Base-by-base conservation (phyloP, 92 coral and sea anemone species). In the Scolanthus callimorphus region DNA sequence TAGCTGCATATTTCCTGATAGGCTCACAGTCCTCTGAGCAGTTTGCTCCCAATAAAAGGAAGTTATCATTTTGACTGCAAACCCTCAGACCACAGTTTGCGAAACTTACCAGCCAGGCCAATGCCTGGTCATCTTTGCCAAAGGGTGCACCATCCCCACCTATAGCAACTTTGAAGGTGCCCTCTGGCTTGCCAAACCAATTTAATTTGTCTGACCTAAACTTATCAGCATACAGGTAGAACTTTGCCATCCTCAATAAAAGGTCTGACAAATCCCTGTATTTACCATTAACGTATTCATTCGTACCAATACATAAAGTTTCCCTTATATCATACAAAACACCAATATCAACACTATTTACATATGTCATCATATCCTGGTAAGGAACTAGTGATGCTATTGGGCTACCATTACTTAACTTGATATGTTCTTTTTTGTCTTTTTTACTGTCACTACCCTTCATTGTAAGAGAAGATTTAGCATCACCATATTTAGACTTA, bases 21-120 rank as follows among this genome's bases (percentile, higher is more conserved):
- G 87, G 73, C 55, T 65, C 63, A 68, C 78, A 67, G 65, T 78
- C 70, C 46, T 84, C 87, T 24, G 59, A 29, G 47, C 84, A 80
- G 57, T 79, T 85, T 23, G 82, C 77, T 3, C 76, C 81, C 27
- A 73, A 57, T 3, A 67, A 15, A 1, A 55, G 41, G 63, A 23
- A 63, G 43, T 45, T 73, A 19, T 63, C 80, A 23, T 31, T 51
- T 31, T 50, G 39, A 34, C 59, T 45, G n/a, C 25, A 73, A 1
- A 73, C 72, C 26, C 76, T 46, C 11, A 11, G 20, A 20, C 67
- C 23, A 37, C 73, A 67, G 50, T 67, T 67, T 15, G 56, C 12
- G 56, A 67, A 67, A 48, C 76, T 57, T 29, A 41, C 75, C 43
- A 34, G 43, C 65, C 76, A 47, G 11, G 56, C 48, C 2, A 69